These are phyloP conservation scores for Grammomys surdaster DNA, from an alignment of 2,113 vertebrate genomes.

Conservation along the genomic window DNA sequence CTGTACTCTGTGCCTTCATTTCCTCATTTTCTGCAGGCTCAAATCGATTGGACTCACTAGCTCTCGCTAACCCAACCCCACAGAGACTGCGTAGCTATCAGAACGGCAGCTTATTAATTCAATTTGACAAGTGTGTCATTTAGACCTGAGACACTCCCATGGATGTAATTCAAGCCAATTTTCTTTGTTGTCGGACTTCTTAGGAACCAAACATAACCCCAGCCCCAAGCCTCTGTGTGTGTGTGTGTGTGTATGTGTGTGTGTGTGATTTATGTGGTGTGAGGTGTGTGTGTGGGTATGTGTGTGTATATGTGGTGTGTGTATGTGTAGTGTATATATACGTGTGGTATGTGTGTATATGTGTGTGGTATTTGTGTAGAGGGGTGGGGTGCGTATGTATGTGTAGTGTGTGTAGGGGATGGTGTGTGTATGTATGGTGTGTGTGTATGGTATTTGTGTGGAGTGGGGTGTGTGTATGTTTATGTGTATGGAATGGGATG, in stretches of 20 bases:
- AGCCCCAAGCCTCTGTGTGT: neutral
- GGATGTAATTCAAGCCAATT: neutral
- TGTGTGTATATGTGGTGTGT: neutral
- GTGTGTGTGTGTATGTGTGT: neutral
- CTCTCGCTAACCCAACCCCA: neutral
- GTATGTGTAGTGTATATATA: neutral
- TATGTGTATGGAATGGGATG: no score
- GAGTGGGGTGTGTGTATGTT: neutral
- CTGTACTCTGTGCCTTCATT: neutral
- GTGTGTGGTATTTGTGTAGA: neutral
- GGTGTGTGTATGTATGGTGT: neutral
- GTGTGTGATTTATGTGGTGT: neutral
- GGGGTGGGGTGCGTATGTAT: no score
- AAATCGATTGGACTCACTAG: neutral
- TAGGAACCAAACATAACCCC: neutral
- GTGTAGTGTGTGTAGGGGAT: neutral
- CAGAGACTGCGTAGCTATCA: neutral
- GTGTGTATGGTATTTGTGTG: neutral
- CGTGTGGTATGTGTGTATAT: neutral
- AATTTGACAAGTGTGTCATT: neutral
- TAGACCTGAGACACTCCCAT: neutral
- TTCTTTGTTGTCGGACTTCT: neutral
- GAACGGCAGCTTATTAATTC: constrained; percentile 34
- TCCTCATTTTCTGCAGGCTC: neutral
- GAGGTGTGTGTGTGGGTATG: neutral